Evolutionary conservation across 1,140 invertebrate genomes (phyloP), one percentile per base, ranked within the genome.

Genomic region (Eriocheir sinensis): DNA sequence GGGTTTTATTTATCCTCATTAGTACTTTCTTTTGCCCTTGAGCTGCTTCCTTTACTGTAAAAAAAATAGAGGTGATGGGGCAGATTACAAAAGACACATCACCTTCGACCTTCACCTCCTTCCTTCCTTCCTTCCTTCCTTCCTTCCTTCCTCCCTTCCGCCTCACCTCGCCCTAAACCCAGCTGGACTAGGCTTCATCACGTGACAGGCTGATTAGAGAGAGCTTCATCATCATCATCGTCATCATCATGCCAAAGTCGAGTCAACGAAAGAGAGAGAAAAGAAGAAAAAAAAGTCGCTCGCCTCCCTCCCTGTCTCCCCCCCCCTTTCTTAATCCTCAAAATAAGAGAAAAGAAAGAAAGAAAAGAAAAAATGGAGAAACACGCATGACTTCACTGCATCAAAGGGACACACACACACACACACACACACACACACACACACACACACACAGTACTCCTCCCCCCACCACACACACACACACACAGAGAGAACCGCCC

Each of bases 101-200:
- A n/a, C 6, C 60, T n/a, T n/a, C n/a, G n/a, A n/a, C n/a, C n/a
- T n/a, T 34, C 9, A 32, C 40, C 30, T 44, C 9, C 48, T 48
- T 89, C 36, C 48, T 48, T 88, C 85, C 36, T 34, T 88, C 85
- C 36, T 34, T 88, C 85, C 34, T 40, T 30, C 36, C 15, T 88
- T 36, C 38, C 15, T 17, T 34, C 34, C 9, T 38, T 88, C 38
- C 34, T 83, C 34, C 17, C 4, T 27, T n/a, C 83, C 17, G 3
- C 34, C 32, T 9, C 15, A 40, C 8, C 83, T 86, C 30, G 40
- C n/a, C 83, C 27, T 12, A 38, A 12, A 38, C 27, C n/a, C 60
- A 15, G 60, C 60, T 72, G 60, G n/a, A n/a, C n/a, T 15, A 72
- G 12, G 12, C n/a, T 72, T 86, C 83, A 86, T 41, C 34, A 40